A percentile compares a stretch with the other conserved stretches of the same genome.
Conservation (phyloP, 2,888 invertebrate genomes). For the Crioceris asparagi region DNA sequence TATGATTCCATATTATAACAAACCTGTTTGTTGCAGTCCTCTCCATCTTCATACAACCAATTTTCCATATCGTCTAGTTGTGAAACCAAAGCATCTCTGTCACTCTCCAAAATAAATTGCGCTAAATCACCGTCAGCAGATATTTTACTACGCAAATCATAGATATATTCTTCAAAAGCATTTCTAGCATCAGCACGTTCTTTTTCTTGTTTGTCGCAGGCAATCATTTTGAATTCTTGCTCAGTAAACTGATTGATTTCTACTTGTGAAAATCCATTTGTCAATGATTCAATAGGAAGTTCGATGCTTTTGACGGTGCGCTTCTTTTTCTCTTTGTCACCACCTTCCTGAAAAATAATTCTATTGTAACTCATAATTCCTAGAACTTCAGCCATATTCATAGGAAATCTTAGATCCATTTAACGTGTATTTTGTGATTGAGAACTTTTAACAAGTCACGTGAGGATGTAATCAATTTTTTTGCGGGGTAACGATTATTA, state of each 20-base stretch:
- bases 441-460: too few species aligned
- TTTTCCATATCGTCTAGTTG: slow-evolving; percentile 79
- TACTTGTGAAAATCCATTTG: slow-evolving; percentile 58
- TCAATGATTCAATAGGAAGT: slow-evolving; percentile 68
- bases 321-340: slow-evolving; percentile 69
- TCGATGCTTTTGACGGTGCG: slow-evolving; percentile 71
- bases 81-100: slow-evolving; percentile 50
- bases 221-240: slow-evolving; percentile 44
- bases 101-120: slow-evolving; percentile 62
- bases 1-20: too few species aligned
- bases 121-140: slow-evolving; percentile 61
- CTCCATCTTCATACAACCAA: slow-evolving; percentile 97
- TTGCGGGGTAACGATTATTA: too few species aligned
- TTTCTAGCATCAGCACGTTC: slow-evolving; percentile 93
- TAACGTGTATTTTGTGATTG: too few species aligned
- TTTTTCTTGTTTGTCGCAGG: slow-evolving; percentile 83
- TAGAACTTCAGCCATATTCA: too few species aligned
- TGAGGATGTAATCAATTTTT: too few species aligned
- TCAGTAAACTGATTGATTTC: slow-evolving; percentile 68
- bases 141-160: slow-evolving; percentile 75
- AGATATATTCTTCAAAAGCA: slow-evolving; percentile 96
- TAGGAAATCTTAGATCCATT: too few species aligned
- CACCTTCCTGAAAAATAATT: slow-evolving; percentile 40
- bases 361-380: too few species aligned
- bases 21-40: slow-evolving; percentile 72